Base-by-base conservation (phyloP, 2,888 invertebrate species). In the Exephanes ischioxanthus region DNA sequence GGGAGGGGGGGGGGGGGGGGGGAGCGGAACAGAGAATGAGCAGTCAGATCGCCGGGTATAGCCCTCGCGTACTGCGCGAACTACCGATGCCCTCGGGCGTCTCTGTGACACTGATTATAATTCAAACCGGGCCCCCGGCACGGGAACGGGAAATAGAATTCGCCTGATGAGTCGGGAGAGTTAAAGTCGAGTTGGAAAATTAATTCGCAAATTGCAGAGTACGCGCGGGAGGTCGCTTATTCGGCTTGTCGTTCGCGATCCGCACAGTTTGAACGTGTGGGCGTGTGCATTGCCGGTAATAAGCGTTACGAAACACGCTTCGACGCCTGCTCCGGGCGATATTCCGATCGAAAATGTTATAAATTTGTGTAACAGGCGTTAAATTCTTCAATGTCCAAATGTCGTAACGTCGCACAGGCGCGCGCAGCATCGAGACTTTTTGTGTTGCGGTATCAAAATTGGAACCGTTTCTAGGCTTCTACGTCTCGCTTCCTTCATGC, bases 171-270 rank as follows among this genome's bases (percentile, higher is more conserved):
- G 84, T 83, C 68, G 68, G 58, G 79, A 84, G 82, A 78, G 71
- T 80, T 84, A 86, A 72, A 86, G 84, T 80, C 58, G 79, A 85
- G 83, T 80, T 80, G 85, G 87, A 86, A 89, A 90, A 90, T 90
- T 87, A 89, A 88, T 89, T 89, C 86, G 81, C 87, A 87, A 89
- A 90, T 89, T 87, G 77, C 71, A 76, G 37, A 66, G 61, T 70
- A 53, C 68, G 45, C 70, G 19, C 67, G 26, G 55, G 58, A 53
- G 58, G 45, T 51, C 80, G 61, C 71, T 37, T 51, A 48, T 80
- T 72, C 33, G 45, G 53, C 30, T 53, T 63, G 22, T 58, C 37
- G 33, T 30, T 51, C 48, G 66, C 30, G 37, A 30, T 72, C 51
- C 72, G 53, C 30, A 37, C 51, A 19, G 61, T 48, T 33, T n/a